A percentile compares a stretch with the other conserved stretches of the same genome.
Evolutionary conservation across 2,113 vertebrate genomes (phyloP).

Genomic region (Scytalopus superciliaris): DNA sequence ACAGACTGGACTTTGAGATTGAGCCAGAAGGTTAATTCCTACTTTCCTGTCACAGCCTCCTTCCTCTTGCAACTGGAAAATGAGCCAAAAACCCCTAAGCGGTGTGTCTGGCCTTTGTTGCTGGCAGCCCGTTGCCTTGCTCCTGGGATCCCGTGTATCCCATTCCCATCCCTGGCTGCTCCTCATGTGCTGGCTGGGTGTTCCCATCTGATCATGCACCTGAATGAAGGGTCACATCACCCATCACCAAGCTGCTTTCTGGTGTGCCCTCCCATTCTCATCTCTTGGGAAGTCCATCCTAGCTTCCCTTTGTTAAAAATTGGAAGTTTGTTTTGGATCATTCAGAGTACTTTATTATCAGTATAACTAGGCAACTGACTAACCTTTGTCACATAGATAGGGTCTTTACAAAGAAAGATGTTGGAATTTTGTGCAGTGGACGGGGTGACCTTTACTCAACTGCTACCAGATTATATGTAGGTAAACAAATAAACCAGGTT

Average conservation of each 20-base stretch:
- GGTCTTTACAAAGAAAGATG: background rate
- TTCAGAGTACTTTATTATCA: background rate
- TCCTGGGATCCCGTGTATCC: accelerated
- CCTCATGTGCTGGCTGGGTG: background rate
- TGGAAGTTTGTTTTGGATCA: background rate
- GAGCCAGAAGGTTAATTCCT: slow-evolving; percentile 40
- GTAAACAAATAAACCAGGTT: background rate
- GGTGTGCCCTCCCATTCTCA: background rate
- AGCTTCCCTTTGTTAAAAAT: background rate
- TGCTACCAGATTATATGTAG: background rate
- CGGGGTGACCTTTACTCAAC: background rate
- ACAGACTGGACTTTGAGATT: slow-evolving; percentile 1
- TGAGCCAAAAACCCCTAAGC: background rate
- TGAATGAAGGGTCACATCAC: background rate
- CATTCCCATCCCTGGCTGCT: background rate
- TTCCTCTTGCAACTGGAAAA: slow-evolving; percentile 48
- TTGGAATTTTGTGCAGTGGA: background rate
- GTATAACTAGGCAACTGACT: background rate
- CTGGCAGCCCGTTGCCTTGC: background rate
- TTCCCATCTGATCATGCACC: background rate
- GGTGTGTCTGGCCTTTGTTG: background rate
- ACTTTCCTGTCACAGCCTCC: slow-evolving; percentile 25
- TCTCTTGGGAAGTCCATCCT: background rate
- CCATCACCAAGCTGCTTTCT: background rate
- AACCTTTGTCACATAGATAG: background rate